Evolutionary conservation across 2,797 vertebrate species (phyloP), one percentile per base, ranked within the genome.

Genomic region (Pyrocephalus nanus): DNA sequence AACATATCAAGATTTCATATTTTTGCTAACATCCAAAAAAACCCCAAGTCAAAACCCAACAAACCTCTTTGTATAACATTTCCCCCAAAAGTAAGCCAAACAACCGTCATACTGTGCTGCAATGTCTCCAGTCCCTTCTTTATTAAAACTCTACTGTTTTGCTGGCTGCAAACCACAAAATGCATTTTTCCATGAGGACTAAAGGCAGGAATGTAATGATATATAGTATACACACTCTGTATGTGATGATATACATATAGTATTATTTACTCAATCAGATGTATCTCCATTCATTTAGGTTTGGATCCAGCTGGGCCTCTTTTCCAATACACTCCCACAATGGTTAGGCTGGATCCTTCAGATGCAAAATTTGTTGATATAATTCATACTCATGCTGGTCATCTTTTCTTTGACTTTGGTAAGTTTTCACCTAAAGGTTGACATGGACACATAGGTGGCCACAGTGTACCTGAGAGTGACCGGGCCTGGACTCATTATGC

Each of bases 281-380:
- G 0, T 55, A 8, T 86, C 73, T 91, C 78, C 23, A 11, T 90
- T 78, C 60, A n/a, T 66, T 83, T 85, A 98, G 98, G 98, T 76
- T 88, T 98, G 71, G 98, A 99, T 95, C 98, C 98, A 17, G 83
- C 97, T 48, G 98, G 98, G 58, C 98, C 98, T 0, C 98, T 98
- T 93, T 99, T 99, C 95, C 97, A 98, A 88, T 95, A 97, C 36
- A 97, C 97, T 15, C 86, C 97, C 5, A 10, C 64, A 7, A 78
- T 78, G 11, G 97, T 98, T 34, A 97, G 97, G 32, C 95, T 99
- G 95, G 98, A 99, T 86, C 94, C 95, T 67, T 98, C 97, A 2
- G 98, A 99, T 7, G 98, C 98, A 75, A 7, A 30, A 29, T 98
- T 99, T 75, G 98, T 99, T 38, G 98, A 98, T 19, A 79, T 98